Evolutionary conservation across 1,140 invertebrate species (phyloP), one percentile per base, ranked within the genome.

Genomic region (Drosophila repleta): DNA sequence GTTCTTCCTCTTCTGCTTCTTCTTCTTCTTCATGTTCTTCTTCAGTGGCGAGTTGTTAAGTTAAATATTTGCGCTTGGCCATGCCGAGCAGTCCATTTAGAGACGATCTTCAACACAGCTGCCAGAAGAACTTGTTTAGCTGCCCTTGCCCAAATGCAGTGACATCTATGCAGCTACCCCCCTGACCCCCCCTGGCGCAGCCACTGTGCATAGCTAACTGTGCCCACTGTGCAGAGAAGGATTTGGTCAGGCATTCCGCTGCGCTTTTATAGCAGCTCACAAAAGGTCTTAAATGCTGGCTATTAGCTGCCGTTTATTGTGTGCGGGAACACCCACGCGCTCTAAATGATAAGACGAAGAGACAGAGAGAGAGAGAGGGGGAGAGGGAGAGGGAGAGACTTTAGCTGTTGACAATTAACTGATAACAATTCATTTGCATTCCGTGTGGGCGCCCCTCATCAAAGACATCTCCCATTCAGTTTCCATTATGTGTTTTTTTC

Each of bases 361-460:
- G 29, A 29, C 6, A 29, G 29, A 4, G 63, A 77, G 65, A 64
- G 73, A 55, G 15, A 46, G 24, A 18, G 13, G 5, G 29, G 20
- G 13, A 13, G 35, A 7, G n/a, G 43, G 37, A 26, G 15, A 43
- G 45, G 35, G 46, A 6, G 32, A 52, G 24, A 15, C 20, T 10
- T 11, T n/a, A 17, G 21, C 3, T 4, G 10, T 17, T 43, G 7
- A 60, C 75, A 67, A 75, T 83, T 79, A 87, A 78, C 82, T 85
- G 81, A 87, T 85, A 87, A 85, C 77, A 81, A 66, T 65, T 85
- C 81, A 85, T 85, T 85, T 78, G 82, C 82, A 87, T 87, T 82
- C 58, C 15, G 60, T 78, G 78, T 77, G 81, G 68, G 81, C 49
- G n/a, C 37, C 39, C 37, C 20, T 13, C 52, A 15, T 15, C 21